Evolutionary conservation across 2,888 invertebrate species (phyloP).

Genomic region (Podabrus alpinus): DNA sequence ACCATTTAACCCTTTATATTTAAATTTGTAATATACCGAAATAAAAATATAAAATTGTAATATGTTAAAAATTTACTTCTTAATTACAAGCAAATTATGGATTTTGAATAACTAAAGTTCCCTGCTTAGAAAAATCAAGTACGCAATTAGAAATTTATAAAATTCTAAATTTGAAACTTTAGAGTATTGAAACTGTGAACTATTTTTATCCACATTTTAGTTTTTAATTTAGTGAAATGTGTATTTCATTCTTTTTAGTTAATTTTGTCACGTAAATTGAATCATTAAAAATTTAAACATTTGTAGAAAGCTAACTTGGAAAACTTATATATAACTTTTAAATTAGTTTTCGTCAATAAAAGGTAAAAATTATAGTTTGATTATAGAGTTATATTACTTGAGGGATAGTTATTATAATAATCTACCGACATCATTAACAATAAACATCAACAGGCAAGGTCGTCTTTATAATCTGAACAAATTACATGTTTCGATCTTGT

Average conservation of each 20-base stretch:
- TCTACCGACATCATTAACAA: too few relatives aligned
- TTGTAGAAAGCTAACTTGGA: not conserved
- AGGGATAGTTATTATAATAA: too few relatives aligned
- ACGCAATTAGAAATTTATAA: not conserved
- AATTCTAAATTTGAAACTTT: not conserved
- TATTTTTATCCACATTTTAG: not conserved
- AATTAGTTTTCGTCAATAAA: not conserved
- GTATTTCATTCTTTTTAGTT: not conserved
- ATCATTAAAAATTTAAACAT: not conserved
- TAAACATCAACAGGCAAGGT: too few relatives aligned
- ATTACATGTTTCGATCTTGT: too few relatives aligned
- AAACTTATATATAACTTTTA: not conserved
- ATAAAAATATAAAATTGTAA: not conserved
- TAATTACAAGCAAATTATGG: not conserved
- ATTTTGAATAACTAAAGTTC: not conserved
- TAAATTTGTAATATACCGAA: not conserved
- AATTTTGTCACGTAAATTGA: not conserved
- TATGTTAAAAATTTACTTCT: not conserved
- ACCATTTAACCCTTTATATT: not conserved
- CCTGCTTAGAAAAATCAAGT: not conserved
- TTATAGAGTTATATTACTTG: too few relatives aligned
- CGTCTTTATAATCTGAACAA: too few relatives aligned
- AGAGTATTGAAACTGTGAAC: not conserved
- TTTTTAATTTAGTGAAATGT: not conserved
- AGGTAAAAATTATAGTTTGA: not conserved